These are phyloP conservation scores for Ethmia dodecea DNA, from an alignment of 2,888 invertebrate genomes.

Conservation along the genomic window DNA sequence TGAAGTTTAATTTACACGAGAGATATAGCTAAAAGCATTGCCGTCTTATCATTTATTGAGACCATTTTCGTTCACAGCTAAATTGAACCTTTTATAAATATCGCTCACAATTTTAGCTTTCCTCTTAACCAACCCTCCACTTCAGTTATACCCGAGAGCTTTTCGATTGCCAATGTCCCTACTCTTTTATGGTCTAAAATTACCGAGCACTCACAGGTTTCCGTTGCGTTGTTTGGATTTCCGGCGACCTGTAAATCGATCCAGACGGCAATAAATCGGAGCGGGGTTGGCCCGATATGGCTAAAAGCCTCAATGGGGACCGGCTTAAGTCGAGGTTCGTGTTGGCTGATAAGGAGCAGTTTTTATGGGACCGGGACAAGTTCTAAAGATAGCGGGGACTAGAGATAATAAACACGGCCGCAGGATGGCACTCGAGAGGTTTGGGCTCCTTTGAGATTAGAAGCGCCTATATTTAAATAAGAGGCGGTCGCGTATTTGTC, in stretches of 20 bases:
- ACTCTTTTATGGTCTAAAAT: slow-evolving; percentile 50
- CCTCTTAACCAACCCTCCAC: slow-evolving; percentile 23
- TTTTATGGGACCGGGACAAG: slow-evolving; percentile 60
- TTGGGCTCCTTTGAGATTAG: slow-evolving; percentile 48
- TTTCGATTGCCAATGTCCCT: slow-evolving; percentile 38
- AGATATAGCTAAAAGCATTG: slow-evolving; percentile 32
- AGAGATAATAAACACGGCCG: slow-evolving; percentile 52
- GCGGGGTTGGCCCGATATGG: slow-evolving; percentile 51
- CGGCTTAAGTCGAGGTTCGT: slow-evolving; percentile 70
- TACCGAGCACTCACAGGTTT: slow-evolving; percentile 54
- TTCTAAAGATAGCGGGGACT: slow-evolving; percentile 56
- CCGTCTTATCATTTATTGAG: slow-evolving; percentile 30
- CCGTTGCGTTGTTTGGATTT: slow-evolving; percentile 63
- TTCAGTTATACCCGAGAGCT: slow-evolving; percentile 42
- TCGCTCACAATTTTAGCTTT: slow-evolving; percentile 16
- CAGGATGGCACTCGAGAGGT: slow-evolving; percentile 54
- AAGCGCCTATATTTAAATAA: slow-evolving; percentile 58
- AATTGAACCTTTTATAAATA: slow-evolving; percentile 29
- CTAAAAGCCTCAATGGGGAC: slow-evolving; percentile 63
- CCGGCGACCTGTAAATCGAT: slow-evolving; percentile 63
- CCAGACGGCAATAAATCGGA: slow-evolving; percentile 65
- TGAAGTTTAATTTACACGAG: slow-evolving; percentile 19
- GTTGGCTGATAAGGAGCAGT: slow-evolving; percentile 70
- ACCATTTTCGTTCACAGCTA: slow-evolving; percentile 26
- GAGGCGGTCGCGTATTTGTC: slow-evolving; percentile 49